Evolutionary conservation across 2,797 vertebrate species (phyloP).

Genomic region (Merluccius polli): DNA sequence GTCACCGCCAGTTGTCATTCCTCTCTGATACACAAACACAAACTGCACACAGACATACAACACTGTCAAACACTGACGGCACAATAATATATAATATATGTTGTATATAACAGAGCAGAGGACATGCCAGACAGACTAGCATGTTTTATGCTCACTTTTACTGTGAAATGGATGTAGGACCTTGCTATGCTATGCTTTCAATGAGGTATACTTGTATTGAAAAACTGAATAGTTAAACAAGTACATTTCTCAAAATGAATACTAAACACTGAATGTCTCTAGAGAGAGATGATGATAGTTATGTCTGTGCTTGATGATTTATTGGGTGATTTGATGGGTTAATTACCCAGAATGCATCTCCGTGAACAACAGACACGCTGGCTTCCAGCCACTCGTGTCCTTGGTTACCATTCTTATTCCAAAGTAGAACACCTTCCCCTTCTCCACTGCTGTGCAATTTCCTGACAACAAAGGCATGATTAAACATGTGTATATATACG

Average conservation of each 20-base stretch:
- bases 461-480: constrained; percentile 36
- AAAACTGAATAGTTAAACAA: background rate
- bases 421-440: constrained; percentile 52
- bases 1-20: constrained; percentile 47
- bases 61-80: background rate
- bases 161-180: no score
- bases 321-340: background rate
- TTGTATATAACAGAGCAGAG: background rate
- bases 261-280: background rate
- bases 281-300: background rate
- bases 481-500: no score
- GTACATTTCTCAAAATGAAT: background rate
- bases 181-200: no score
- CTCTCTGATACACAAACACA: constrained; percentile 67
- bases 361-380: constrained; percentile 43
- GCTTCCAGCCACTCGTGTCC: constrained; percentile 61
- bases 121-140: background rate
- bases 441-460: constrained; percentile 46
- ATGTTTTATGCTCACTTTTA: no score
- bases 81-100: background rate
- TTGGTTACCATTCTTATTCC: constrained; percentile 61
- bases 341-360: constrained; percentile 73
- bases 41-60: constrained; percentile 53
- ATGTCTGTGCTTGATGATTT: background rate
- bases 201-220: no score